Evolutionary conservation across 2,113 vertebrate genomes (phyloP).

Genomic region (Rhinolophus ferrumequinum): DNA sequence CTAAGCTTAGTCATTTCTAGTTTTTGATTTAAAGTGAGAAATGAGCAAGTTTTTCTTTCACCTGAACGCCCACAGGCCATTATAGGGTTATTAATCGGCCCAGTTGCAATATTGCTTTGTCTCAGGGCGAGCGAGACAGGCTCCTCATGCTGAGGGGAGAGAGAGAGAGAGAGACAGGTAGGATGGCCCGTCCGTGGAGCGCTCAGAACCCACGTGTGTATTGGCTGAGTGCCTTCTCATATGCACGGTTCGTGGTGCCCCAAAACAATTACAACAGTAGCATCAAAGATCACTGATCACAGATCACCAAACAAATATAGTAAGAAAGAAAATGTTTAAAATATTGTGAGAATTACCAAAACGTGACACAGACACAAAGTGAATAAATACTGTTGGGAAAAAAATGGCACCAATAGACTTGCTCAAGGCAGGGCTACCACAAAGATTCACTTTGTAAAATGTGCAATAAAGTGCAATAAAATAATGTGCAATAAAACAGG

Average conservation of each 20-base stretch:
- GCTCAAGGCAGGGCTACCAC: neutral
- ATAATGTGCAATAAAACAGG: neutral
- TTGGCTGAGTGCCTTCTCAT: neutral
- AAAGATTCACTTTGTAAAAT: neutral
- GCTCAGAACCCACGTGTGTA: neutral
- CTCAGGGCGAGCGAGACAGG: neutral
- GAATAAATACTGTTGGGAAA: neutral
- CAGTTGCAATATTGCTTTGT: neutral
- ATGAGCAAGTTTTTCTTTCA: neutral
- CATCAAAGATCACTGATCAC: neutral
- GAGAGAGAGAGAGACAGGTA: neutral
- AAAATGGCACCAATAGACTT: neutral
- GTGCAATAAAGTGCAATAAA: neutral
- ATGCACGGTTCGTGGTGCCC: neutral
- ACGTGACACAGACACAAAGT: neutral
- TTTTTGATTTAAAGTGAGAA: neutral
- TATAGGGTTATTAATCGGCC: neutral
- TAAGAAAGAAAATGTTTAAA: neutral
- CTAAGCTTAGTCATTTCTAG: neutral
- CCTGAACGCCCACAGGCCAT: neutral
- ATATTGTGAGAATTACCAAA: neutral
- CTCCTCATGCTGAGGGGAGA: neutral
- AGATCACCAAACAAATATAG: neutral
- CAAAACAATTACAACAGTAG: neutral
- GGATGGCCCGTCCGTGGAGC: neutral